These are phyloP conservation scores for Copsychus sechellarum DNA, from an alignment of 2,113 vertebrate genomes.

Conservation along the genomic window DNA sequence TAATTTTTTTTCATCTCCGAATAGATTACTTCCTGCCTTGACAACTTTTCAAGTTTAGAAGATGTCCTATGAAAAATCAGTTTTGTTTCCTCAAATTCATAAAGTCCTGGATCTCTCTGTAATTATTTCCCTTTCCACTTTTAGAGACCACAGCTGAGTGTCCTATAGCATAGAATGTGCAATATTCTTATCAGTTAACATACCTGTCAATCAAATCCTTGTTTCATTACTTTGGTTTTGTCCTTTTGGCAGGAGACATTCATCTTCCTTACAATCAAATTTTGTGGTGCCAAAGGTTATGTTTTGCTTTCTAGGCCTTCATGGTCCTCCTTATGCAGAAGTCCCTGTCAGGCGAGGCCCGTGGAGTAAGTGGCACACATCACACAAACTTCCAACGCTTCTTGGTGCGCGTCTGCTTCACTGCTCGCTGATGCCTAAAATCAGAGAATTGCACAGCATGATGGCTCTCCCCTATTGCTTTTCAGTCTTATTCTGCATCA, in stretches of 20 bases:
- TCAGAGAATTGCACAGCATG: conserved; percentile 11
- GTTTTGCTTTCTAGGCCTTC: not conserved
- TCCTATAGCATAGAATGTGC: not conserved
- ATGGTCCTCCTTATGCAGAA: not conserved
- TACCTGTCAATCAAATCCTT: conserved; percentile 41
- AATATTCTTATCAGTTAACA: conserved; percentile 25
- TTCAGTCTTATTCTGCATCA: conserved; percentile 28
- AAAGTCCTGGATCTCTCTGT: not conserved
- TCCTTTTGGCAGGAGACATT: conserved; percentile 9
- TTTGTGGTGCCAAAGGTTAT: not conserved
- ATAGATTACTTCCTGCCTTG: not conserved
- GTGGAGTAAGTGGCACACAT: not conserved
- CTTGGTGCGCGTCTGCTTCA: not conserved
- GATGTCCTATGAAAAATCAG: not conserved
- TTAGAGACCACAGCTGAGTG: not conserved
- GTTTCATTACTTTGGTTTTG: conserved; percentile 34
- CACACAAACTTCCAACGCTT: not conserved
- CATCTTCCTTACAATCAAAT: conserved; percentile 26
- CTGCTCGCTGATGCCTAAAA: conserved; percentile 23
- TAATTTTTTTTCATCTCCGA: not conserved
- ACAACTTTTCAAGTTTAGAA: not conserved
- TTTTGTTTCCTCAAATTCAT: not conserved
- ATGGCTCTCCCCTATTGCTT: not conserved
- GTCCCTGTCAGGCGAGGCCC: not conserved
- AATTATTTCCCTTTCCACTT: not conserved